These are phyloP conservation scores for Heliocidaris tuberculata DNA, from an alignment of 35 echinoderm and acorn worm species.

Conservation along the genomic window DNA sequence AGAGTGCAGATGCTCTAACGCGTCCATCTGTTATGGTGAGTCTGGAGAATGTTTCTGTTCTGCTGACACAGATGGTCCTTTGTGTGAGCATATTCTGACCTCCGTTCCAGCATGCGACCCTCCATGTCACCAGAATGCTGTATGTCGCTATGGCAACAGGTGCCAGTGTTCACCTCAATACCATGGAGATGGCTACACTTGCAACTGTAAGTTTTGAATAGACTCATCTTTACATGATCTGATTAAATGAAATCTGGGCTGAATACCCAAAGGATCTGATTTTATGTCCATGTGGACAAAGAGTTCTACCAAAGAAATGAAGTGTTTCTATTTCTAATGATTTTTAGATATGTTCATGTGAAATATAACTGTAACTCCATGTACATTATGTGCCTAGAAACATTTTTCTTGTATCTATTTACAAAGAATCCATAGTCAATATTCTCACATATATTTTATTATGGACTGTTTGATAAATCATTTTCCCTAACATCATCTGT, in stretches of 20 bases:
- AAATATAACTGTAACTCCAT: too few species aligned
- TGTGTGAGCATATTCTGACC: conserved; percentile 23
- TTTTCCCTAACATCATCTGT: not conserved
- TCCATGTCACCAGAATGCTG: conserved; percentile 60
- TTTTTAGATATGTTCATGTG: too few species aligned
- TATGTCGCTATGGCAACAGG: conserved; percentile 61
- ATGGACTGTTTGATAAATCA: not conserved
- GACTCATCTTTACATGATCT: too few species aligned
- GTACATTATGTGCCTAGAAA: too few species aligned
- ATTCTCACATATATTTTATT: too few species aligned
- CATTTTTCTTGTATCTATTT: too few species aligned
- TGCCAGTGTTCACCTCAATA: conserved; percentile 76
- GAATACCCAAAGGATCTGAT: too few species aligned
- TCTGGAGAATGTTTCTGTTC: conserved; percentile 69
- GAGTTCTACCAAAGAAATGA: too few species aligned
- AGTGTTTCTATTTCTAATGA: too few species aligned
- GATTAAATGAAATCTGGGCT: too few species aligned
- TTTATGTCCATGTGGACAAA: too few species aligned
- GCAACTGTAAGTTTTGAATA: conserved; percentile 53
- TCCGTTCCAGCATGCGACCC: conserved; percentile 52
- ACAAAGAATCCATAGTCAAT: too few species aligned
- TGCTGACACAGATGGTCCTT: conserved; percentile 14
- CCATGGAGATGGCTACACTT: conserved; percentile 58
- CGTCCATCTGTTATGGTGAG: conserved; percentile 54
- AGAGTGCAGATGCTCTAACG: conserved; percentile 63